Evolutionary conservation across 2,113 vertebrate species (phyloP).

Genomic region (Kryptolebias marmoratus): DNA sequence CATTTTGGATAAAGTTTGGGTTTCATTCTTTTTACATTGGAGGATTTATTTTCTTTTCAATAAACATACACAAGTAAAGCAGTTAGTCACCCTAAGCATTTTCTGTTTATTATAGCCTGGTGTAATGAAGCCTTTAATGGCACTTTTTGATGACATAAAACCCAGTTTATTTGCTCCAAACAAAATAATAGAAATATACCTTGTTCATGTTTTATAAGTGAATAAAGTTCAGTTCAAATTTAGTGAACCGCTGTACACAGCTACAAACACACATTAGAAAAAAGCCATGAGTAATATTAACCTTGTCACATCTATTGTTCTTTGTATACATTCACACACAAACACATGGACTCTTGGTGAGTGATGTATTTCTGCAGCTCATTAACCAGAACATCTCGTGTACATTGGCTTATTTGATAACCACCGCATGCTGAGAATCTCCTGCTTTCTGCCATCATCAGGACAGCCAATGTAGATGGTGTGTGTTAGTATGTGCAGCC

Average conservation of each 20-base stretch:
- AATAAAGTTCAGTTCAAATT: not conserved
- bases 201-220: not conserved
- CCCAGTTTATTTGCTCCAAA: not conserved
- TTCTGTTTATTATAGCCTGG: too few relatives aligned
- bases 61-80: too few relatives aligned
- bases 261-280: not conserved
- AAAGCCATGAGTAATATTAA: not conserved
- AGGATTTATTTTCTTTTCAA: too few relatives aligned
- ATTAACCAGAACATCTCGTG: slow-evolving; percentile 60
- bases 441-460: slow-evolving; percentile 41
- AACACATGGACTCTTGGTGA: slow-evolving; percentile 20
- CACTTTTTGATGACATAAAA: not conserved
- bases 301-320: slow-evolving; percentile 9
- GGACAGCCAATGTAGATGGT: slow-evolving; percentile 45
- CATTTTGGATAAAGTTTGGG: too few relatives aligned
- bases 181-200: not conserved
- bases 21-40: too few relatives aligned
- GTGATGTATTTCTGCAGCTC: slow-evolving; percentile 55
- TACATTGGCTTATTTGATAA: slow-evolving; percentile 49
- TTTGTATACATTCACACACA: slow-evolving; percentile 12
- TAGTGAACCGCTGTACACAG: not conserved
- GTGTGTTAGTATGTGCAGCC: slow-evolving; percentile 30
- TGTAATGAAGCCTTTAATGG: not conserved
- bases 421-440: slow-evolving; percentile 48
- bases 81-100: too few relatives aligned